Evolutionary conservation across 2,797 vertebrate species (phyloP).

Genomic region (Myripristis jacobus): DNA sequence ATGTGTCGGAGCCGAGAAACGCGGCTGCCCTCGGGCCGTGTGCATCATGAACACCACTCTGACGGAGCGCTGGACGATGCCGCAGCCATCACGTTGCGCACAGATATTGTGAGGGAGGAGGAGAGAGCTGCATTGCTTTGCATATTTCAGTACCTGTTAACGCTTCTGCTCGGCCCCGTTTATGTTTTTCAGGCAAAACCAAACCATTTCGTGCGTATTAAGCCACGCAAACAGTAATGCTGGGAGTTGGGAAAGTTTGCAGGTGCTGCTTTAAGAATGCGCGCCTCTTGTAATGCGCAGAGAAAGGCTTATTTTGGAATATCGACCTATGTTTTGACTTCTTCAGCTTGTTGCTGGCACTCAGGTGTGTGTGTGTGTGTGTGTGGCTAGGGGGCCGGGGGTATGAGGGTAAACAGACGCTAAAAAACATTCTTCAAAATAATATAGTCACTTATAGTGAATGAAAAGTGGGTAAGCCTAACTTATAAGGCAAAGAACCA

Average conservation of each 20-base stretch:
- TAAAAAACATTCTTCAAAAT: background rate
- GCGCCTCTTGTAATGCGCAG: slow-evolving; percentile 2
- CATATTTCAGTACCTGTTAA: slow-evolving; percentile 73
- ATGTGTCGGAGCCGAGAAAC: background rate
- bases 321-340: slow-evolving; percentile 15
- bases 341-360: slow-evolving; percentile 1
- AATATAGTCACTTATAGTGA: too few species aligned
- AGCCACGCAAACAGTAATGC: slow-evolving; percentile 6
- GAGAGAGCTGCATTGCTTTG: slow-evolving; percentile 80
- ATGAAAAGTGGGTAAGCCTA: too few species aligned
- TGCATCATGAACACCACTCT: background rate
- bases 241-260: slow-evolving; percentile 45
- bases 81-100: slow-evolving; percentile 69
- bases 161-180: slow-evolving; percentile 34
- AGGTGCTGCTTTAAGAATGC: slow-evolving; percentile 2
- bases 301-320: slow-evolving; percentile 39
- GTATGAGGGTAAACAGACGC: background rate
- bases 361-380: slow-evolving; percentile 23
- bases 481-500: background rate
- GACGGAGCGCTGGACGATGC: slow-evolving; percentile 44
- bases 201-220: background rate
- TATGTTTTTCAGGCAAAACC: slow-evolving; percentile 4
- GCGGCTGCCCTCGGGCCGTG: background rate
- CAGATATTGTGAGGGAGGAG: slow-evolving; percentile 38
- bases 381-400: background rate